Conservation (phyloP, 2,113 vertebrate species). For the Planiliza haematocheilus region DNA sequence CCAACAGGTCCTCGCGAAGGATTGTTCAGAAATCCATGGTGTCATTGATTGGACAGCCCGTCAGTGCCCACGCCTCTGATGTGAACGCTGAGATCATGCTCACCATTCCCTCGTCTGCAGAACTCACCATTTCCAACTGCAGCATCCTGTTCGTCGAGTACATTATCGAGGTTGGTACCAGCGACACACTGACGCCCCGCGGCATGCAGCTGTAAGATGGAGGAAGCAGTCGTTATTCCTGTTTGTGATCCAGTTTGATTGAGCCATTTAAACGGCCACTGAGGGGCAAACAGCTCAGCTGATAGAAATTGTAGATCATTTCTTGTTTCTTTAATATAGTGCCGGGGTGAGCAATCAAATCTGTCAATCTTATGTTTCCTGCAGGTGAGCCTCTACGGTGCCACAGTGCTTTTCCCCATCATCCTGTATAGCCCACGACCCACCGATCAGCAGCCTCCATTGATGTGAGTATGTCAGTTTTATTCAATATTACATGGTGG, state of each 20-base stretch:
- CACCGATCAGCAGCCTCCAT: neutral
- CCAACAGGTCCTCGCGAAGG: fast-evolving
- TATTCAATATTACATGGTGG: too few species aligned
- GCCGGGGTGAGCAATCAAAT: too few species aligned
- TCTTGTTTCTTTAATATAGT: neutral
- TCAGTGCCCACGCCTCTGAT: conserved; percentile 7
- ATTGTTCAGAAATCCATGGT: neutral
- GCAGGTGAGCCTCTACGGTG: conserved; percentile 52
- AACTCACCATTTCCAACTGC: conserved; percentile 68
- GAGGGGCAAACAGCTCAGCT: too few species aligned
- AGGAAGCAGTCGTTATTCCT: neutral
- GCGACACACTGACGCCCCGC: neutral
- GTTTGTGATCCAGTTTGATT: neutral
- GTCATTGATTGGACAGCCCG: neutral
- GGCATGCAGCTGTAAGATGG: neutral
- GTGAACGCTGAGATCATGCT: conserved; percentile 41
- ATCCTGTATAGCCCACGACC: conserved; percentile 44
- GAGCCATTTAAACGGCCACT: neutral
- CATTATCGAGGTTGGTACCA: conserved; percentile 58
- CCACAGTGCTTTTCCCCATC: conserved; percentile 66
- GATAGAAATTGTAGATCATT: neutral
- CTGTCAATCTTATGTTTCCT: conserved; percentile 1
- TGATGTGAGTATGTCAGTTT: conserved; percentile 25
- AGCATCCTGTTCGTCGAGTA: conserved; percentile 55
- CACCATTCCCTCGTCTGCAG: conserved; percentile 30